Evolutionary conservation across 2,888 invertebrate genomes (phyloP).

Genomic region (Hydraecia micacea): DNA sequence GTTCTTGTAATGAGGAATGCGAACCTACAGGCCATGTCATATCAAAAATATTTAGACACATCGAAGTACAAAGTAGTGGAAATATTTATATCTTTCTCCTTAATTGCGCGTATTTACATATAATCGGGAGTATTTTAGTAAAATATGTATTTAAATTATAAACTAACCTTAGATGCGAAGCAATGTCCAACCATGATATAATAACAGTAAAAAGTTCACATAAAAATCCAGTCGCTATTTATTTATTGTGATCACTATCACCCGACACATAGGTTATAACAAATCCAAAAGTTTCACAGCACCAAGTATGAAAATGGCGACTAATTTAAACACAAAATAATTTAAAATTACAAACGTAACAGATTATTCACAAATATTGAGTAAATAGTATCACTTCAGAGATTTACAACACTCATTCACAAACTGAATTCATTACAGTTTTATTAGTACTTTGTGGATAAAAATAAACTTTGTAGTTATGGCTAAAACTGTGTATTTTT

Average conservation of each 20-base stretch:
- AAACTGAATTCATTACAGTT: slow-evolving; percentile 56
- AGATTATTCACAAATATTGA: slow-evolving; percentile 48
- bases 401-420: slow-evolving; percentile 61
- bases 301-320: slow-evolving; percentile 78
- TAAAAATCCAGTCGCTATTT: slow-evolving; percentile 48
- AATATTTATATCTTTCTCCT: background rate
- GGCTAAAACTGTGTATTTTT: slow-evolving; percentile 54
- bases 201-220: slow-evolving; percentile 60
- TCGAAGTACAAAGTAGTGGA: background rate
- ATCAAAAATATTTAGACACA: background rate
- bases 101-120: slow-evolving; percentile 25
- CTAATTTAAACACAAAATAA: slow-evolving; percentile 66
- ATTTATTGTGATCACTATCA: slow-evolving; percentile 59
- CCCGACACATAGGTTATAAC: slow-evolving; percentile 52
- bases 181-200: slow-evolving; percentile 75
- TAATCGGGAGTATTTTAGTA: slow-evolving; percentile 1
- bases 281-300: slow-evolving; percentile 72
- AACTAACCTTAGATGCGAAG: slow-evolving; percentile 73
- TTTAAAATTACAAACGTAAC: slow-evolving; percentile 57
- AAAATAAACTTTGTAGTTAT: slow-evolving; percentile 67
- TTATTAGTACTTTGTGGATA: slow-evolving; percentile 52
- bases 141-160: slow-evolving; percentile 25
- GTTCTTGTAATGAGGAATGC: background rate
- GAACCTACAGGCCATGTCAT: background rate
- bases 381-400: slow-evolving; percentile 52